Conservation (phyloP, 2,113 vertebrate genomes). For the Platycercus adscitus region DNA sequence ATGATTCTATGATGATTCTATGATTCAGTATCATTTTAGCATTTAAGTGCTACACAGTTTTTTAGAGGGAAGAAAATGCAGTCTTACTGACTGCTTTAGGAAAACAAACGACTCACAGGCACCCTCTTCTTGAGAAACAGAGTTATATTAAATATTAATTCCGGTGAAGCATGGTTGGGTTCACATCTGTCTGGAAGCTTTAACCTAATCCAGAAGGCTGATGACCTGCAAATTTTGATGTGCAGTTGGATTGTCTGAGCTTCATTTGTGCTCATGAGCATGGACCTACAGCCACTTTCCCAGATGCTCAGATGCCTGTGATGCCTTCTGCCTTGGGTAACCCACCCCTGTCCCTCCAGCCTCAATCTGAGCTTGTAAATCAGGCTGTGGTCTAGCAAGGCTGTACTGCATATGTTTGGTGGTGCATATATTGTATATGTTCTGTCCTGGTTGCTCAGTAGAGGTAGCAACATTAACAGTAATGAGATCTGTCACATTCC, state of each 20-base stretch:
- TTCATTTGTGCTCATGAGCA: neutral
- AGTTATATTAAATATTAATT: neutral
- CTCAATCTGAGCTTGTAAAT: neutral
- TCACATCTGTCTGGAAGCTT: neutral
- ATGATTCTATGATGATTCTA: neutral
- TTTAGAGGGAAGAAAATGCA: neutral
- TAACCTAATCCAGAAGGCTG: neutral
- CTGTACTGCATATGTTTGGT: neutral
- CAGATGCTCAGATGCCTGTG: too few relatives aligned
- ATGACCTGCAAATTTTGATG: neutral
- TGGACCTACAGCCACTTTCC: neutral
- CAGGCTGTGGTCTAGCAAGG: neutral
- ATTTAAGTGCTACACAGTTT: neutral
- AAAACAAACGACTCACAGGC: neutral
- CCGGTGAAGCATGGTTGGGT: neutral
- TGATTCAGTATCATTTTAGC: neutral
- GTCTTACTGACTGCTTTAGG: neutral
- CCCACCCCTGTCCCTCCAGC: neutral
- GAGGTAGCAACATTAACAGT: neutral
- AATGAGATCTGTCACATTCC: neutral
- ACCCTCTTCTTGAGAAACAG: neutral
- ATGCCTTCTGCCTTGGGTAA: neutral
- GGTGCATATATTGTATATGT: rapidly evolving
- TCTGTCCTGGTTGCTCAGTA: neutral
- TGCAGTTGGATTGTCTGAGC: neutral